Conservation (phyloP, 2,113 vertebrate species). For the Microcebus lehilahytsara region DNA sequence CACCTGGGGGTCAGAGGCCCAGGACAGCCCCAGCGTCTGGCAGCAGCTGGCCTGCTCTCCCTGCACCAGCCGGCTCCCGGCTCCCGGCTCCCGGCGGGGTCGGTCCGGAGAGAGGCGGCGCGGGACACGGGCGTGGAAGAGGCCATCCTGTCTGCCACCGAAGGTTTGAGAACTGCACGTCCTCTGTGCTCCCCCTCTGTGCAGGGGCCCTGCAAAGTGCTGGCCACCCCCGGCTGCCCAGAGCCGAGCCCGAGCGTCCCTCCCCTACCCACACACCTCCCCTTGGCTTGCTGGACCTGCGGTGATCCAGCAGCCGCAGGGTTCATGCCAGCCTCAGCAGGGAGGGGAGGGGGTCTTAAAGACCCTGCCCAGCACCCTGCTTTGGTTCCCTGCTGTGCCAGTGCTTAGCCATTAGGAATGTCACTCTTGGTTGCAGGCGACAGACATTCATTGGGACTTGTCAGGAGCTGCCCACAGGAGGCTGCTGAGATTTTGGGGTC, state of each 20-base stretch:
- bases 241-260: background rate
- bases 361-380: no score
- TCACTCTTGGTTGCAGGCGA: background rate
- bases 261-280: background rate
- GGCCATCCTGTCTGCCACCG: background rate
- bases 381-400: background rate
- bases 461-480: background rate
- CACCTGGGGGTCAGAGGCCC: background rate
- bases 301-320: background rate
- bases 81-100: background rate
- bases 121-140: background rate
- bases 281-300: background rate
- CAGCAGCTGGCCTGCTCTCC: background rate
- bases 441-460: rapidly evolving
- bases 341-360: background rate
- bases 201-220: background rate
- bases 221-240: background rate
- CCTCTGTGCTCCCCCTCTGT: background rate
- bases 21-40: background rate
- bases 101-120: background rate
- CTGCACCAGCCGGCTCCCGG: background rate
- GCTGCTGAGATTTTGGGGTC: background rate
- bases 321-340: background rate
- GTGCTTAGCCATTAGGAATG: background rate
- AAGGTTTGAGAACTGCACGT: slow-evolving; percentile 56